Evolutionary conservation across 2,113 vertebrate genomes (phyloP).

Genomic region (Sclerurus mexicanus): DNA sequence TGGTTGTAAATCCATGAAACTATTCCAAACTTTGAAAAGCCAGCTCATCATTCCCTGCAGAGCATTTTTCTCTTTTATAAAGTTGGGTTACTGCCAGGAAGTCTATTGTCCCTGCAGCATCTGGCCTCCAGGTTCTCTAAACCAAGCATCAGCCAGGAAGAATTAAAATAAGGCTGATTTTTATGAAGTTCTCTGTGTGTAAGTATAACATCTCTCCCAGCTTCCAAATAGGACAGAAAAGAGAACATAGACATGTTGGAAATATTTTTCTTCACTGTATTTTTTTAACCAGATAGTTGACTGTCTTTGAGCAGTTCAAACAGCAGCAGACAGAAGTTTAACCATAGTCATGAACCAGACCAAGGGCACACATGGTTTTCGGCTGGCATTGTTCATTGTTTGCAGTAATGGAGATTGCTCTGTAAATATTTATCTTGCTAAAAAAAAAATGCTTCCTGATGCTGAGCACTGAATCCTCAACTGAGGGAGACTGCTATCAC

Average conservation of each 20-base stretch:
- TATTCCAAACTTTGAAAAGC: conserved; percentile 42
- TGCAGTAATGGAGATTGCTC: not conserved
- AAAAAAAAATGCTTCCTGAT: not conserved
- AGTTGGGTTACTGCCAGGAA: conserved; percentile 36
- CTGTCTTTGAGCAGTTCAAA: not conserved
- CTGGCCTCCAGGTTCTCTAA: conserved; percentile 56
- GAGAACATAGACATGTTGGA: not conserved
- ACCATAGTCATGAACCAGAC: not conserved
- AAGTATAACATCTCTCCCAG: conserved; percentile 16
- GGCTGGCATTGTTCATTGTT: not conserved
- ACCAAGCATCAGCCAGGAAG: not conserved
- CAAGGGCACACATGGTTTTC: not conserved
- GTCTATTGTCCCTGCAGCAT: not conserved
- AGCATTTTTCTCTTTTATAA: conserved; percentile 29
- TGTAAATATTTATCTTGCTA: conserved; percentile 7
- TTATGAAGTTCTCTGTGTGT: conserved; percentile 26
- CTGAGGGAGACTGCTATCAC: not conserved
- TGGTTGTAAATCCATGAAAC: conserved; percentile 46
- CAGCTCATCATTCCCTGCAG: conserved; percentile 39
- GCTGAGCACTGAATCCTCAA: not conserved
- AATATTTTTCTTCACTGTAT: not conserved
- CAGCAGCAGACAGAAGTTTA: not conserved
- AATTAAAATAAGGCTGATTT: conserved; percentile 37
- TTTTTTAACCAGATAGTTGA: not conserved
- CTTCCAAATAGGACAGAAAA: conserved; percentile 40